Evolutionary conservation across 2,888 invertebrate species (phyloP).

Genomic region (Apoderus coryli): DNA sequence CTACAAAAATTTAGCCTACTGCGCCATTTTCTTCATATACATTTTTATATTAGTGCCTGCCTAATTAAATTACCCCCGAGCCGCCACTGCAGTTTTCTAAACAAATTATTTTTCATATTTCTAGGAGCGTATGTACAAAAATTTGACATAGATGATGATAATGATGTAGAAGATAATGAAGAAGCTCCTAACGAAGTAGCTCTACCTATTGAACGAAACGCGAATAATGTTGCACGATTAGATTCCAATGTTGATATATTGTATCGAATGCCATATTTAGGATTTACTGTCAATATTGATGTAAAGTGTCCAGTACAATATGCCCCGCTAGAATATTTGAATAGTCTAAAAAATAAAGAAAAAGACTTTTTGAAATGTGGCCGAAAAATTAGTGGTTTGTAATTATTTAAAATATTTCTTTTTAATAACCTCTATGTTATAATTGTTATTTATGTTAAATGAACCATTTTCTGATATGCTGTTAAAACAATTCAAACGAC

Average conservation of each 20-base stretch:
- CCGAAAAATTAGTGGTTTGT: slow-evolving; percentile 7
- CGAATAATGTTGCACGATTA: slow-evolving; percentile 9
- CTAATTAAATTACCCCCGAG: too few species aligned
- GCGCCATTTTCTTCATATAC: too few species aligned
- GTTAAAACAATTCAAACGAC: too few species aligned
- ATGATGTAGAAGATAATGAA: slow-evolving; percentile 17
- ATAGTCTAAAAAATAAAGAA: slow-evolving; percentile 11
- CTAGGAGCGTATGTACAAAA: slow-evolving; percentile 25
- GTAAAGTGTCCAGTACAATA: slow-evolving; percentile 23
- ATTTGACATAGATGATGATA: slow-evolving; percentile 21
- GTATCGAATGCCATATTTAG: slow-evolving; percentile 17
- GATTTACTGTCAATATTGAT: slow-evolving; percentile 22
- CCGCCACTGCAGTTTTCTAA: too few species aligned
- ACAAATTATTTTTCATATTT: too few species aligned
- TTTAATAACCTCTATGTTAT: too few species aligned
- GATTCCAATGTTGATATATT: slow-evolving; percentile 17
- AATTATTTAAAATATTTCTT: too few species aligned
- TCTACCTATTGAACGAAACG: slow-evolving; percentile 8
- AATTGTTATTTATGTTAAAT: too few species aligned
- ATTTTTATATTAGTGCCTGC: too few species aligned
- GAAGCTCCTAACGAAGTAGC: slow-evolving; percentile 8
- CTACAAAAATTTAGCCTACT: too few species aligned
- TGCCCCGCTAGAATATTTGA: slow-evolving; percentile 22
- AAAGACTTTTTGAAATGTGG: too few species aligned
- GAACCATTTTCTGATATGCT: too few species aligned